Percentiles rank a stretch among this genome's conserved stretches.
Evolutionary conservation across 1,140 invertebrate species (phyloP).

Genomic region (Scaptomyza hsui): DNA sequence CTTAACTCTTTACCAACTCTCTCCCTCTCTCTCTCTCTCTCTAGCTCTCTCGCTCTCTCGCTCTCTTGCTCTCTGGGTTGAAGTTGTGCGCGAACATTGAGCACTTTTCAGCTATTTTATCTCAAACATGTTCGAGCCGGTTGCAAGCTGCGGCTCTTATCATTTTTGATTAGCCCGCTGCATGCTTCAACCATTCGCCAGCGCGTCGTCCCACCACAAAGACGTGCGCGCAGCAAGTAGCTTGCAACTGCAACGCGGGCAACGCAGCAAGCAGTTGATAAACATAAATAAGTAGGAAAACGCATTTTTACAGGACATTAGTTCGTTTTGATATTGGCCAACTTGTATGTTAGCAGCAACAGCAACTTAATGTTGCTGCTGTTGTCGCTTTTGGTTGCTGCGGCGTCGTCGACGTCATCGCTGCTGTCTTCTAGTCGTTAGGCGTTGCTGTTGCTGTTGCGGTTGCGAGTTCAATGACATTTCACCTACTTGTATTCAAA

Average conservation of each 20-base stretch:
- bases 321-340: background rate
- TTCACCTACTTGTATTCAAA: conserved; percentile 79
- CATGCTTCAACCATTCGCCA: conserved; percentile 36
- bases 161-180: conserved; percentile 28
- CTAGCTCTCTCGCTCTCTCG: background rate
- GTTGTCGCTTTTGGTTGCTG: conserved; percentile 8
- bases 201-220: conserved; percentile 34
- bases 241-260: conserved; percentile 32
- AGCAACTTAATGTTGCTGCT: background rate
- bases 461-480: conserved; percentile 79
- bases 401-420: conserved; percentile 5
- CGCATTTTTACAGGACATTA: conserved; percentile 44
- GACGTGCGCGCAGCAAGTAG: conserved; percentile 30
- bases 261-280: conserved; percentile 37
- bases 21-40: background rate
- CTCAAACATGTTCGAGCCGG: conserved; percentile 67
- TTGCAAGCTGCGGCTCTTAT: conserved; percentile 55
- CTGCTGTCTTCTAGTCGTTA: conserved; percentile 17
- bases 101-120: conserved; percentile 27
- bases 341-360: background rate
- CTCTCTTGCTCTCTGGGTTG: background rate
- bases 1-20: conserved; percentile 16
- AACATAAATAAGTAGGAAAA: conserved; percentile 28
- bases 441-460: conserved; percentile 18
- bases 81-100: conserved; percentile 18